A percentile compares a stretch with the other conserved stretches of the same genome.
Conservation (phyloP, 2,113 vertebrate genomes). For the Salminus brasiliensis region DNA sequence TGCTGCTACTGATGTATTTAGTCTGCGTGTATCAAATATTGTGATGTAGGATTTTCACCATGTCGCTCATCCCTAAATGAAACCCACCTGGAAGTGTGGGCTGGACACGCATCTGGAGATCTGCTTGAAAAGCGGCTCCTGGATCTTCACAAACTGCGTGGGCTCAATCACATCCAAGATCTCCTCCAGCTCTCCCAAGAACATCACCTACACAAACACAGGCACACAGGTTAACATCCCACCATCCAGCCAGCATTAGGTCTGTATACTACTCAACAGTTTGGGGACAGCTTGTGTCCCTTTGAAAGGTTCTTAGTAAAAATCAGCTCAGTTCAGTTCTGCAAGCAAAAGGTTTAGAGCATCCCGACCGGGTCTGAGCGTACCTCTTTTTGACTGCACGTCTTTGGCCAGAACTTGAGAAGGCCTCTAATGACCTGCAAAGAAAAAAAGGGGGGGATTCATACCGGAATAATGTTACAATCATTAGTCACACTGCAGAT, state of each 20-base stretch:
- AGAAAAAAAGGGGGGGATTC: too few relatives aligned
- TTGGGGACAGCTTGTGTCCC: too few relatives aligned
- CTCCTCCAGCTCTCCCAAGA: constrained; percentile 96
- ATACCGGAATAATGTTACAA: too few relatives aligned
- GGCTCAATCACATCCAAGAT: constrained; percentile 99
- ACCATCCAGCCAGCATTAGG: not conserved
- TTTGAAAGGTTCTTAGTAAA: too few relatives aligned
- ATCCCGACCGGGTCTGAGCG: not conserved
- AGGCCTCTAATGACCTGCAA: constrained; percentile 95
- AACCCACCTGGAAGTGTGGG: constrained; percentile 99
- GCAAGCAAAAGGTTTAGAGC: too few relatives aligned
- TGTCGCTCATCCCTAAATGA: too few relatives aligned
- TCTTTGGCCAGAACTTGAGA: constrained; percentile 99
- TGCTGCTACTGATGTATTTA: too few relatives aligned
- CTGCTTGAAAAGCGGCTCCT: constrained; percentile 98
- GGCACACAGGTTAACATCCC: not conserved
- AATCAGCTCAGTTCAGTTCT: too few relatives aligned
- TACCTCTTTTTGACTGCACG: constrained; percentile 99
- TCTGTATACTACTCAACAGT: too few relatives aligned
- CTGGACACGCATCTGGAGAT: constrained; percentile 99
- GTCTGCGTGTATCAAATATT: too few relatives aligned
- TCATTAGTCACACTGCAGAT: too few relatives aligned
- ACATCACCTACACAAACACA: constrained; percentile 92
- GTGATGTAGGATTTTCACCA: too few relatives aligned
- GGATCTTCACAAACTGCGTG: constrained; percentile 97